phyloP scores from a whole-genome alignment of 2,113 vertebrate genomes.

The Shinisaurus crocodilurus region DNA sequence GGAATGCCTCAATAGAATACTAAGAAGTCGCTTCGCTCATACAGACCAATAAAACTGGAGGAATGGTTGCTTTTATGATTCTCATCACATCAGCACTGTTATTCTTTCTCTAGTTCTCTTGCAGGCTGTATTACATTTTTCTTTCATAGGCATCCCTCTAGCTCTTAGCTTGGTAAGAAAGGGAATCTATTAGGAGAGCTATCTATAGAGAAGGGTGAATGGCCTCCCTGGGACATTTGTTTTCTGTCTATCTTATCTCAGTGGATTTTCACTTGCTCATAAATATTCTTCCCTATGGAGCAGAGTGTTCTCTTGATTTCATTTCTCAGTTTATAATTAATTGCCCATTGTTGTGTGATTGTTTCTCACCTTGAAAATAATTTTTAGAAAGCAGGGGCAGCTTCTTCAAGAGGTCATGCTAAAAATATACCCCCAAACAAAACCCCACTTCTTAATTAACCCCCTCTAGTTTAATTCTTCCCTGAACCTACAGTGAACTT shows the following conservation, averaged over 20 bases:
- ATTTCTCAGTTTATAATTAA: background rate
- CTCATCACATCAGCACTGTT: slow-evolving; percentile 4
- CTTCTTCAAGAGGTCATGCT: background rate
- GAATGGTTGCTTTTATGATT: slow-evolving; percentile 9
- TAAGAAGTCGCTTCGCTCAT: background rate
- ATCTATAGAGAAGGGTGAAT: background rate
- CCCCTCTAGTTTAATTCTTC: background rate
- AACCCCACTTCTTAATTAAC: background rate
- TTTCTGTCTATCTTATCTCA: background rate
- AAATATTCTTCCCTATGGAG: background rate
- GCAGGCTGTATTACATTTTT: background rate
- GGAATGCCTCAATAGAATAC: background rate
- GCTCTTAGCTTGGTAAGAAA: background rate
- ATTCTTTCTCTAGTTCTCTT: background rate
- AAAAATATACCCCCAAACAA: background rate
- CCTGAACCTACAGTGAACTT: background rate
- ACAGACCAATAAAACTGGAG: background rate
- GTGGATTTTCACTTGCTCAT: background rate
- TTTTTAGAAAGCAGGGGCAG: background rate
- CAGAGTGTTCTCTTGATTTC: background rate
- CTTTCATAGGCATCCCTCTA: background rate
- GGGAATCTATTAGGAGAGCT: background rate
- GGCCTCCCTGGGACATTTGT: background rate
- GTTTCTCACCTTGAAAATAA: background rate
- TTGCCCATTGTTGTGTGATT: background rate